Evolutionary conservation across 2,797 vertebrate species (phyloP).

Genomic region (Spinus olivaceus): DNA sequence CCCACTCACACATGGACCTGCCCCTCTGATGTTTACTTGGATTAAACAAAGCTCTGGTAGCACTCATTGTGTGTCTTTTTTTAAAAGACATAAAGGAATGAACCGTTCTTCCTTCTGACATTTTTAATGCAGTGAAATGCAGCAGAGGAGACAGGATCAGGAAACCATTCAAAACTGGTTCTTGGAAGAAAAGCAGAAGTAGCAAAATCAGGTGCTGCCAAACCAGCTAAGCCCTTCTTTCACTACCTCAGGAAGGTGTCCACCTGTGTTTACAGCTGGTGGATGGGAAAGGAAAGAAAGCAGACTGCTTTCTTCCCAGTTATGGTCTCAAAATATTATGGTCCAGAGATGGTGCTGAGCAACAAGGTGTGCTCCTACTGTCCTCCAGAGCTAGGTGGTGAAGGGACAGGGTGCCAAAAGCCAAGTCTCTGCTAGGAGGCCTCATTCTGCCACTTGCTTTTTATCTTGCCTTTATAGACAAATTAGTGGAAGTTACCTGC

Average conservation of each 20-base stretch:
- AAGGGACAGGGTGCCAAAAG: neutral
- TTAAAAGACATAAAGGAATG: neutral
- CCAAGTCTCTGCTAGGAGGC: neutral
- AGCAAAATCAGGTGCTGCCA: neutral
- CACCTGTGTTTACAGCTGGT: neutral
- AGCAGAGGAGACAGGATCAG: neutral
- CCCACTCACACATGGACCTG: neutral
- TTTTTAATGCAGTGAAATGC: neutral
- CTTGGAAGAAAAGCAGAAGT: neutral
- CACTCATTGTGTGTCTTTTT: neutral
- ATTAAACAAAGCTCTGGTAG: neutral
- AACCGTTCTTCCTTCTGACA: neutral
- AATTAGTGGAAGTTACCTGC: constrained; percentile 82
- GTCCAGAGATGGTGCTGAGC: neutral
- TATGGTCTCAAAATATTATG: neutral
- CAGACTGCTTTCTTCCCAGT: neutral
- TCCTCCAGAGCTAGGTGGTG: neutral
- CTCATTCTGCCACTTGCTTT: neutral
- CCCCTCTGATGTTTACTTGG: neutral
- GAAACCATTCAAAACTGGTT: neutral
- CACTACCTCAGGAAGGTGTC: neutral
- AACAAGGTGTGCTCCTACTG: neutral
- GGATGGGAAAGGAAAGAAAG: neutral
- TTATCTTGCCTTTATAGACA: neutral
- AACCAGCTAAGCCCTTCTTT: neutral